Evolutionary conservation across 2,113 vertebrate species (phyloP).

Genomic region (Pan paniscus): DNA sequence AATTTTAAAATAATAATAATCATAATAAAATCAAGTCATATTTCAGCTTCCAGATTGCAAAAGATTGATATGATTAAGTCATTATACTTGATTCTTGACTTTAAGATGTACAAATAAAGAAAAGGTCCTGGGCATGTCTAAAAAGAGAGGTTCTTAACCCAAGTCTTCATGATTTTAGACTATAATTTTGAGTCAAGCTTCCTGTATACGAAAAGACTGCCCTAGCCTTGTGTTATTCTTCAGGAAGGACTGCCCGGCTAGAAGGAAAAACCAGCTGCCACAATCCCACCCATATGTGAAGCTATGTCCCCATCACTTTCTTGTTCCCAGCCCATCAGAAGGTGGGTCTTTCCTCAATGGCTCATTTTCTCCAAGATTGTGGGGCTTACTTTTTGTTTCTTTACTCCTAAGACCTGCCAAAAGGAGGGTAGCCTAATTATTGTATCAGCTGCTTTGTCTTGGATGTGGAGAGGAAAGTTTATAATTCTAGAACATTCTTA

Average conservation of each 20-base stretch:
- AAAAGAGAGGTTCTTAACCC: background rate
- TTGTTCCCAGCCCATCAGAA: background rate
- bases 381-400: background rate
- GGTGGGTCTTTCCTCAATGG: rapidly evolving
- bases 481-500: background rate
- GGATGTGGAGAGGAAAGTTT: background rate
- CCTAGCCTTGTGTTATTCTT: background rate
- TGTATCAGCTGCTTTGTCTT: background rate
- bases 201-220: no score
- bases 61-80: background rate
- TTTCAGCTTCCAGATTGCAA: background rate
- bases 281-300: rapidly evolving
- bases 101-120: background rate
- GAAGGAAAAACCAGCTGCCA: background rate
- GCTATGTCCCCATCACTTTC: background rate
- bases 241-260: background rate
- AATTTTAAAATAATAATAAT: constrained; percentile 6
- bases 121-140: background rate
- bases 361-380: background rate
- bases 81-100: background rate
- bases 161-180: background rate
- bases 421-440: background rate
- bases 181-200: background rate
- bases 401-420: background rate
- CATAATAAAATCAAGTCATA: background rate